phyloP scores from a whole-genome alignment of 2,113 vertebrate genomes.

The Stigmatopora argus region DNA sequence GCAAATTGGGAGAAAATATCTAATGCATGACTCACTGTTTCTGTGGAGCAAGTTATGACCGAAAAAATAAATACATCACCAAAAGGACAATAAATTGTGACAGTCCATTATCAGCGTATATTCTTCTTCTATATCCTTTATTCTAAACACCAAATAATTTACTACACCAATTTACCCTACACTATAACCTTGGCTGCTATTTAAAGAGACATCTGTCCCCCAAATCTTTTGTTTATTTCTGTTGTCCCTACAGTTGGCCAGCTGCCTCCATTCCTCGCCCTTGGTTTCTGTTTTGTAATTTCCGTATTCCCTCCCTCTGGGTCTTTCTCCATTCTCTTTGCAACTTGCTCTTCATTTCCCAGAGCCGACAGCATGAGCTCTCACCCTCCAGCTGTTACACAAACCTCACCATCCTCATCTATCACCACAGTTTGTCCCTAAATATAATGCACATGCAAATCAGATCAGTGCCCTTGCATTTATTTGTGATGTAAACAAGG shows the following conservation, averaged over 20 bases:
- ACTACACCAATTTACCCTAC: slow-evolving; percentile 19
- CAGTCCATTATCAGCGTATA: slow-evolving; percentile 5
- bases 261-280: slow-evolving; percentile 47
- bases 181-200: slow-evolving; percentile 26
- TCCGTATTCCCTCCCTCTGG: slow-evolving; percentile 18
- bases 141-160: slow-evolving; percentile 17
- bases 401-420: slow-evolving; percentile 19
- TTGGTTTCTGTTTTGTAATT: slow-evolving; percentile 16
- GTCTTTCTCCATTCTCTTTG: slow-evolving; percentile 30
- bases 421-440: slow-evolving; percentile 24
- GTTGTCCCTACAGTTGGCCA: slow-evolving; percentile 49
- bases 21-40: no score
- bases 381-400: slow-evolving; percentile 62
- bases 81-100: neutral
- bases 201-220: slow-evolving; percentile 38
- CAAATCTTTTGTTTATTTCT: slow-evolving; percentile 51
- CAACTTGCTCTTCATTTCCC: slow-evolving; percentile 55
- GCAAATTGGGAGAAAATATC: no score
- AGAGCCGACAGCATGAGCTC: slow-evolving; percentile 54
- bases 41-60: no score
- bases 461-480: slow-evolving; percentile 30
- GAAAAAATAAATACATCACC: no score
- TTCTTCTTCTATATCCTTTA: neutral
- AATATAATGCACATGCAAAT: slow-evolving; percentile 43
- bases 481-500: slow-evolving; percentile 52